Base-by-base conservation (phyloP, 2,888 invertebrate species). In the Andrena camellia region DNA sequence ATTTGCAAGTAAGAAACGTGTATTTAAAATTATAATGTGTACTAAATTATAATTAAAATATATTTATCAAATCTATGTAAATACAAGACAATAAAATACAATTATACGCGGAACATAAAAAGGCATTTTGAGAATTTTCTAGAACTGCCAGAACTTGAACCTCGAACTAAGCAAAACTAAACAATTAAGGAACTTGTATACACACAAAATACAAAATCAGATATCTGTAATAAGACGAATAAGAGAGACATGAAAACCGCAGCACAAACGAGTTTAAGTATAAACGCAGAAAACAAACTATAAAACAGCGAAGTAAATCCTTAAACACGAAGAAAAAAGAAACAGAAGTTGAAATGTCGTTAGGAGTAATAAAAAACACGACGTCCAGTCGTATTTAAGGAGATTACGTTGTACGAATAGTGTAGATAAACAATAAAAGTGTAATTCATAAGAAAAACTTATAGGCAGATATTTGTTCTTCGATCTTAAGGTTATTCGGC, bases 121-220 rank as follows among this genome's bases (percentile, higher is more conserved):
- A 42, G 64, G 66, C 59, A 68, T 29, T 64, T 68, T 71, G 8
- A 35, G 70, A 76, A 76, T 67, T 84, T 81, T 85, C 50, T 76
- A 31, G 79, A 84, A 79, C 8, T 54, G 23, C 4, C 10, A 23
- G 29, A 59, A 1, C 54, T 62, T 3, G n/a, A 54, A 5, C 2
- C 2, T 35, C 1, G 48, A 33, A 13, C n/a, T n/a, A 48, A 42
- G 10, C n/a, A 42, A 31, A 33, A n/a, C 23, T 20, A 48, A 42
- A 23, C n/a, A 42, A 31, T 2, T 7, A 2, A 57, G 20, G 0
- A 13, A 26, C 3, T 10, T 23, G 23, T 23, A 13, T 4, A 42
- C 42, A 57, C 57, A 10, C 23, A 4, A 57, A 3, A 23, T 26
- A 4, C 0, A 57, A 10, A 20, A 54, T 23, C 23, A 4, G 8